Base-by-base conservation (phyloP, 2,113 vertebrate species). In the Labeo catla region DNA sequence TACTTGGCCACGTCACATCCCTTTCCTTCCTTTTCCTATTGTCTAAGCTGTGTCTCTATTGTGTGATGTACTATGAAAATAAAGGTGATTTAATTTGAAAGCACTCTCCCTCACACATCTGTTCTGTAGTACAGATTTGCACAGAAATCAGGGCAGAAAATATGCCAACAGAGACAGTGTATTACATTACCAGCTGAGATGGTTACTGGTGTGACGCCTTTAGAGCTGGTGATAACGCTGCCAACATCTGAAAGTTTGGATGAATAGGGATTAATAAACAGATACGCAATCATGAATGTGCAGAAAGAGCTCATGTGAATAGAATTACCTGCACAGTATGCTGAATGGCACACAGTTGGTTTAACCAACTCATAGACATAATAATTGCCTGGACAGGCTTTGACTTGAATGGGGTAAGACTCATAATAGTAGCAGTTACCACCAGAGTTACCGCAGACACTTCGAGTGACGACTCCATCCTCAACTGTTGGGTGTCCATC, bases 291-390 rank as follows among this genome's bases (percentile, higher is more conserved):
- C 8, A 50, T 50, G n/a, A 52, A 72, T 19, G 36, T 39, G 34
- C 13, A 39, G 49, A 50, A 50, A 50, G 49, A 50, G 6, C 15
- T 70, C n/a, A 66, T 66, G 63, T 66, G 2, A 66, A 12, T 65
- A 65, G 39, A 11, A 59, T 23, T 59, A 87, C 88, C 88, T 84
- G 88, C 83, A 81, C 88, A 89, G 68, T 89, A 89, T 7, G 54
- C 83, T 4, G 23, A 2, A 52, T 8, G 1, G 23, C 23, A 50
- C 2, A 50, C 21, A 49, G 4, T 21, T 76, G 45, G 45, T 47
- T 0, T 47, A 47, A 47, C 8, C 45, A 47, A 8, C 45, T 47
- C 45, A 47, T 47, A 47, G 45, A 47, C 45, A 8, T 9, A 47
- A 47, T 47, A 47, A 47, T 47, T 47, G 8, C 45, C 45, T 47